Percentiles rank a stretch among this genome's conserved stretches.
Conservation (phyloP, 2,888 invertebrate species). For the Netelia fuscicornis region DNA sequence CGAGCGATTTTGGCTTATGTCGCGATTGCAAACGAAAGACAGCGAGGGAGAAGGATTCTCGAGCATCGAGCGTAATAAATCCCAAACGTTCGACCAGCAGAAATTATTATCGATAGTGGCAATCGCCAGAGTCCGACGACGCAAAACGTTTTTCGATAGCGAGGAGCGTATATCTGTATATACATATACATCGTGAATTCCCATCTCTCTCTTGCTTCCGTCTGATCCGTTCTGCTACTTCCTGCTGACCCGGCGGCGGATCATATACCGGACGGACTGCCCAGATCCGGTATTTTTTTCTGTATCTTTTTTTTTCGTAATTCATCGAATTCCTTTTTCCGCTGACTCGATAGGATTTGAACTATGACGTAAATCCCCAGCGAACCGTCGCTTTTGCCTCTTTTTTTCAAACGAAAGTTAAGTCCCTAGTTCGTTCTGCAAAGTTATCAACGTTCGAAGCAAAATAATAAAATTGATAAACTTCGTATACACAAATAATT, state of each 20-base stretch:
- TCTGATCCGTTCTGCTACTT: slow-evolving; percentile 34
- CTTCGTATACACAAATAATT: too few species aligned
- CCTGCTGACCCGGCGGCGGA: slow-evolving; percentile 72
- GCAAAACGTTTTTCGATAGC: slow-evolving; percentile 2
- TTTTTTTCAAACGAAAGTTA: too few species aligned
- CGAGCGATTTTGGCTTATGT: slow-evolving; percentile 17
- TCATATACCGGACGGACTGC: slow-evolving; percentile 75
- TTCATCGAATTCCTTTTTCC: slow-evolving; percentile 22
- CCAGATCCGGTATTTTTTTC: slow-evolving; percentile 74
- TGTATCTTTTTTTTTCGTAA: slow-evolving; percentile 11
- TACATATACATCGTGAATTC: neutral
- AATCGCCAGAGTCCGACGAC: slow-evolving; percentile 5
- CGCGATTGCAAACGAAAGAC: slow-evolving; percentile 44
- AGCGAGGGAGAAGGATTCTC: slow-evolving; percentile 20
- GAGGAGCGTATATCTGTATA: neutral
- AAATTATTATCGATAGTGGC: slow-evolving; percentile 16
- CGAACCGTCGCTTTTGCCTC: too few species aligned
- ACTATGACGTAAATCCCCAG: neutral
- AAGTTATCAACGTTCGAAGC: too few species aligned
- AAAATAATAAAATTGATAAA: too few species aligned
- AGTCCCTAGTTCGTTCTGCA: too few species aligned
- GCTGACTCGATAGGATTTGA: slow-evolving; percentile 51
- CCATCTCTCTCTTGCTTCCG: slow-evolving; percentile 27
- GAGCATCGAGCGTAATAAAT: neutral
- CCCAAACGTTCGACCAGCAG: neutral